Conservation (phyloP, 2,888 invertebrate genomes). For the Ryuthela nishihirai region DNA sequence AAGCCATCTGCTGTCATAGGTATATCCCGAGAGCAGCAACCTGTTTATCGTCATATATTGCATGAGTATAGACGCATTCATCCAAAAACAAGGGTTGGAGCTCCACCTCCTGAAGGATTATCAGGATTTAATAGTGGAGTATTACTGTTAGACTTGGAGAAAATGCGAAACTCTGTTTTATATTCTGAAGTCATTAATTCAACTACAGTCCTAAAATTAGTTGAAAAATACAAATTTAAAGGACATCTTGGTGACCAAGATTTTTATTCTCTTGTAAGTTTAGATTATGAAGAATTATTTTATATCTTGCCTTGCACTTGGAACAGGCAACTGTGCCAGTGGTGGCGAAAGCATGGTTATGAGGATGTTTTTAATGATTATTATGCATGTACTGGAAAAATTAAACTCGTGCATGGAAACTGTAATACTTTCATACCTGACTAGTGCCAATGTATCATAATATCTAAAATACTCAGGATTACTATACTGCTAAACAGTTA, state of each 20-base stretch:
- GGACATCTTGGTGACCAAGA: constrained; percentile 80
- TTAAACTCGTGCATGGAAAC: constrained; percentile 69
- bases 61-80: constrained; percentile 62
- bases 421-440: constrained; percentile 39
- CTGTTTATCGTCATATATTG: constrained; percentile 72
- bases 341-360: constrained; percentile 60
- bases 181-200: constrained; percentile 57
- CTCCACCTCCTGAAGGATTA: constrained; percentile 54
- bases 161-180: constrained; percentile 61
- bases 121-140: constrained; percentile 81
- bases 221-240: constrained; percentile 52
- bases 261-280: constrained; percentile 66
- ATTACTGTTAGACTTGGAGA: constrained; percentile 64
- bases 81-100: constrained; percentile 62
- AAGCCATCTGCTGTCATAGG: constrained; percentile 63
- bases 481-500: too few species aligned
- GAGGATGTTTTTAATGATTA: constrained; percentile 63
- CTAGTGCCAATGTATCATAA: too few species aligned
- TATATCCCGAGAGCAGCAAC: constrained; percentile 59
- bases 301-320: constrained; percentile 70
- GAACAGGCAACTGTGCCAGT: constrained; percentile 75
- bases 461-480: too few species aligned
- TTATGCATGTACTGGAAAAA: constrained; percentile 62
- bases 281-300: constrained; percentile 67
- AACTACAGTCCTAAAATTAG: constrained; percentile 45